phyloP scores from a whole-genome alignment of 2,113 vertebrate species.

The Paramormyrops kingsleyae region DNA sequence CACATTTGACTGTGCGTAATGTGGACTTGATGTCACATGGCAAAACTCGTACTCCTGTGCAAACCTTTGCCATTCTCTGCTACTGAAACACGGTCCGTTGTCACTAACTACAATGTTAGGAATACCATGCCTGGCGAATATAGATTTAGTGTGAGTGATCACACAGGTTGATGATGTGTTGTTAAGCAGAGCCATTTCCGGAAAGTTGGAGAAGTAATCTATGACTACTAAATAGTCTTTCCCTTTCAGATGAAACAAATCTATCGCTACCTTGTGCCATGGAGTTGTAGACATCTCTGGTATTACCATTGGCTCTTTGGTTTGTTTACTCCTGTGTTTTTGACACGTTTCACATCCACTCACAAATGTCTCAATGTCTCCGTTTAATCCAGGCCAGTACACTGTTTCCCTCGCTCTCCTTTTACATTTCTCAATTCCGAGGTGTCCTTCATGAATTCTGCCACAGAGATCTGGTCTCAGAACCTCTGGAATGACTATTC shows the following conservation, averaged over 20 bases:
- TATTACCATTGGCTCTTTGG: too few relatives aligned
- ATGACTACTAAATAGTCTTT: constrained; percentile 28
- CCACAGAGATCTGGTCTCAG: too few relatives aligned
- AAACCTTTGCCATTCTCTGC: constrained; percentile 25
- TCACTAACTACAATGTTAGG: constrained; percentile 17
- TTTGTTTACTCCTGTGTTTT: constrained; percentile 22
- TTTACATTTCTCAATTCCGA: constrained; percentile 25
- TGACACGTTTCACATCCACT: constrained; percentile 22
- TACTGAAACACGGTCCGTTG: constrained; percentile 28
- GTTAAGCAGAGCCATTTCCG: constrained; percentile 15
- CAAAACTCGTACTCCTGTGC: constrained; percentile 22
- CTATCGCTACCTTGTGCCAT: constrained; percentile 14
- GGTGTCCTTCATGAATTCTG: constrained; percentile 28
- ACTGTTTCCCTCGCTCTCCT: constrained; percentile 19
- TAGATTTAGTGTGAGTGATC: constrained; percentile 21
- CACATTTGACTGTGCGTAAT: constrained; percentile 17
- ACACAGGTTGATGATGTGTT: constrained; percentile 19
- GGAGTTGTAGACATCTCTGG: constrained; percentile 8
- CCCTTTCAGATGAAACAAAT: constrained; percentile 26
- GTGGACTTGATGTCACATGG: constrained; percentile 23
- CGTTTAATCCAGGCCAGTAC: neutral
- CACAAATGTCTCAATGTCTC: constrained; percentile 23
- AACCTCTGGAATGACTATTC: too few relatives aligned
- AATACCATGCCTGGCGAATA: constrained; percentile 28
- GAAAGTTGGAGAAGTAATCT: constrained; percentile 27